A percentile compares a stretch with the other conserved stretches of the same genome.
Evolutionary conservation across 2,888 invertebrate species (phyloP).

Genomic region (Drosophila sordidula): DNA sequence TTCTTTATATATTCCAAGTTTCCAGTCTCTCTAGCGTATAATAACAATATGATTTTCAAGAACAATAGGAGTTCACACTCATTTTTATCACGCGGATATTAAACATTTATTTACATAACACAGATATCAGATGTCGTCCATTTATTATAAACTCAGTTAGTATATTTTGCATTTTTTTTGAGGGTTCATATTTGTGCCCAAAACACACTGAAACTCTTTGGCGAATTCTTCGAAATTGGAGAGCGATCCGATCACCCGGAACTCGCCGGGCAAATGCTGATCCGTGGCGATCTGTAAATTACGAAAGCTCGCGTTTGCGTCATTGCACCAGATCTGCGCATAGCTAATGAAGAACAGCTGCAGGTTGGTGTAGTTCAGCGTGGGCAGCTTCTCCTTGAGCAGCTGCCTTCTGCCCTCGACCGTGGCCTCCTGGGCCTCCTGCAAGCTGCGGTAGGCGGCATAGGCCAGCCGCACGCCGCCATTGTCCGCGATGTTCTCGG

Average conservation of each 20-base stretch:
- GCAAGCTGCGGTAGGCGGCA: constrained; percentile 79
- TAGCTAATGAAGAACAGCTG: constrained; percentile 83
- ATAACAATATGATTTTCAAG: no score
- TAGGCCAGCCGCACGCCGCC: constrained; percentile 82
- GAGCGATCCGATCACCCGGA: constrained; percentile 79
- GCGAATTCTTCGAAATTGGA: constrained; percentile 81
- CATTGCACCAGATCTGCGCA: constrained; percentile 82
- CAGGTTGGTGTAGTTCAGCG: constrained; percentile 71
- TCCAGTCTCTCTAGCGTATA: no score
- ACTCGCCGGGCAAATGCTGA: constrained; percentile 70
- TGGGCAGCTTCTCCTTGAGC: constrained; percentile 68
- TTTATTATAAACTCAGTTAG: constrained; percentile 33
- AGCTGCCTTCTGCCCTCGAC: constrained; percentile 28
- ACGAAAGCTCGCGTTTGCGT: constrained; percentile 53
- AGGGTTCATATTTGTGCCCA: constrained; percentile 77
- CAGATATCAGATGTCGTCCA: not conserved
- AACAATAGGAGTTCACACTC: no score
- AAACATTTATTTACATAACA: not conserved
- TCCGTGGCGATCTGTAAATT: constrained; percentile 62
- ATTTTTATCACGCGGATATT: constrained; percentile 9
- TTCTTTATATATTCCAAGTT: no score
- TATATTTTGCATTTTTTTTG: constrained; percentile 76
- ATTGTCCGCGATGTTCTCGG: constrained; percentile 83
- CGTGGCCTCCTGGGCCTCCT: constrained; percentile 33
- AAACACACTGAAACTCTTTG: constrained; percentile 75